A percentile compares a stretch with the other conserved stretches of the same genome.
phyloP scores from a whole-genome alignment of 64 coral and sea anemone genomes.

The Platygyra sinensis region DNA sequence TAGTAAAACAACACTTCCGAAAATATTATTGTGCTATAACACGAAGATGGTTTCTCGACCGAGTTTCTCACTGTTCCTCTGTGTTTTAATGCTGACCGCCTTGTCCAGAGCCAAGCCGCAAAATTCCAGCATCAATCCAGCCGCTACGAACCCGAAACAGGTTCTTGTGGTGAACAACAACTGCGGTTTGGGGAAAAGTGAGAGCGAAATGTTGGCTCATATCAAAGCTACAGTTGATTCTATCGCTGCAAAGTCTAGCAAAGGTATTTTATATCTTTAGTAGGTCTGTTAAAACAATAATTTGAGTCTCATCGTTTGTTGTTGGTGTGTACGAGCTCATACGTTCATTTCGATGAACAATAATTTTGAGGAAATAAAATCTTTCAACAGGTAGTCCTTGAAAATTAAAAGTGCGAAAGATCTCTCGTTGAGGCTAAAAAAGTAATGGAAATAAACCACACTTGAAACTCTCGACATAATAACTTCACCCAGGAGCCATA shows the following conservation, averaged over 20 bases:
- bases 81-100: neutral
- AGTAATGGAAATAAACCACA: too few relatives aligned
- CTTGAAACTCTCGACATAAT: too few relatives aligned
- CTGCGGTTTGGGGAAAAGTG: neutral
- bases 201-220: neutral
- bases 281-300: too few relatives aligned
- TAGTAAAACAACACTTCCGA: neutral
- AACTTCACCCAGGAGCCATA: too few relatives aligned
- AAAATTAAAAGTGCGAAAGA: too few relatives aligned
- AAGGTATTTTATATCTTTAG: neutral
- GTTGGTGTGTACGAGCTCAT: too few relatives aligned
- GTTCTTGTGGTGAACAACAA: slow-evolving; percentile 28
- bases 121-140: neutral
- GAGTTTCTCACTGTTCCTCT: neutral
- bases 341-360: too few relatives aligned
- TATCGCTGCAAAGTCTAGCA: neutral
- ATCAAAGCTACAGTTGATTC: slow-evolving; percentile 21
- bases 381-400: too few relatives aligned
- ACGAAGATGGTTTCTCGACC: neutral
- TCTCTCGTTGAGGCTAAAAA: too few relatives aligned
- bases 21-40: neutral
- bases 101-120: neutral
- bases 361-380: too few relatives aligned
- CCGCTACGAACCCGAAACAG: neutral
- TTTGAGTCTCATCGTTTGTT: too few relatives aligned